Evolutionary conservation across 2,888 invertebrate genomes (phyloP).

Genomic region (Parnassius glacialis): DNA sequence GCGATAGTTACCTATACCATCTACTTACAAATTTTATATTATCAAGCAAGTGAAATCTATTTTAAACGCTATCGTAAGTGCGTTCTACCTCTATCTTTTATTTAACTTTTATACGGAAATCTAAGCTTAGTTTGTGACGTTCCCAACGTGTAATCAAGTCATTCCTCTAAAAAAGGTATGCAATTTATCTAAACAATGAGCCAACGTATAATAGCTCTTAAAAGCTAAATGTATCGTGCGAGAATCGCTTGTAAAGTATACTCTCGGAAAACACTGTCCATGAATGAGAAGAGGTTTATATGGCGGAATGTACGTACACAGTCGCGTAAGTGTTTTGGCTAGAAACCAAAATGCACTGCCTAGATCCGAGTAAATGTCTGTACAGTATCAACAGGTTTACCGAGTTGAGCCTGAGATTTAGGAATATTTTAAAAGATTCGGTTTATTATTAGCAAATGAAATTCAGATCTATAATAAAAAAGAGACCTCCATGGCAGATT

Average conservation of each 20-base stretch:
- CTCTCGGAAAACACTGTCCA: not conserved
- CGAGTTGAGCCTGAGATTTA: not conserved
- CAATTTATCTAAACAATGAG: not conserved
- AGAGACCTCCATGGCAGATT: no score
- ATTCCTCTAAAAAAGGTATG: conserved; percentile 2
- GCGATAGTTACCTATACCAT: no score
- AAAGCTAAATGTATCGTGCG: not conserved
- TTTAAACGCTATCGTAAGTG: not conserved
- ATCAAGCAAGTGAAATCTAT: no score
- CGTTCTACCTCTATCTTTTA: not conserved
- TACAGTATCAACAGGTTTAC: conserved; percentile 22
- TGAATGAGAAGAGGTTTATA: conserved; percentile 12
- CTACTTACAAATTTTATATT: no score
- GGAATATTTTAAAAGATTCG: no score
- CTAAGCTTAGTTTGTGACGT: conserved; percentile 4
- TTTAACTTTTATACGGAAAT: conserved; percentile 8
- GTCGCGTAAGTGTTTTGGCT: conserved; percentile 10
- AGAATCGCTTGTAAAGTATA: not conserved
- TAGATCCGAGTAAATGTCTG: conserved; percentile 1
- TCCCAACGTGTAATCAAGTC: conserved; percentile 1
- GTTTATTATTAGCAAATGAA: no score
- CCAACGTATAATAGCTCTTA: conserved; percentile 10
- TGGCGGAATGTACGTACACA: not conserved
- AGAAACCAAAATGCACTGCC: conserved; percentile 13
- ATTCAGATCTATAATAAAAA: no score